Conservation (phyloP, 2,113 vertebrate genomes). For the Nipponia nippon region DNA sequence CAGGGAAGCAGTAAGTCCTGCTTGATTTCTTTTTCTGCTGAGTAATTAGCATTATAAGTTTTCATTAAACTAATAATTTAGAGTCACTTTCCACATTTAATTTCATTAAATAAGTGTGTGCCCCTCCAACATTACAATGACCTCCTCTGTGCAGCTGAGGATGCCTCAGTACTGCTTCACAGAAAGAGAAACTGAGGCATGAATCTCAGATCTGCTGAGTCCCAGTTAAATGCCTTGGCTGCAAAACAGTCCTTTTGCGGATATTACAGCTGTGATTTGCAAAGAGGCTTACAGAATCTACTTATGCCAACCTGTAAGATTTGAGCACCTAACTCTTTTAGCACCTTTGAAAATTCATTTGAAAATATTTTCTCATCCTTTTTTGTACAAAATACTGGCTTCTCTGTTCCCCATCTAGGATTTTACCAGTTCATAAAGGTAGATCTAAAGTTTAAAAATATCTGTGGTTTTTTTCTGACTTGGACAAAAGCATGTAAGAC, state of each 20-base stretch:
- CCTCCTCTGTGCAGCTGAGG: not conserved
- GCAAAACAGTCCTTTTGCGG: not conserved
- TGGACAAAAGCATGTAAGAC: not conserved
- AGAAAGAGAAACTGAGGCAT: not conserved
- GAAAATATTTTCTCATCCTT: not conserved
- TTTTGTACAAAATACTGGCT: not conserved
- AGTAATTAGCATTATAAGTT: not conserved
- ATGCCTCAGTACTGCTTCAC: not conserved
- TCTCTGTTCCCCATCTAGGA: not conserved
- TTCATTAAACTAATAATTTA: not conserved
- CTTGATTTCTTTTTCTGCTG: not conserved
- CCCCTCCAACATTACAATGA: rapidly evolving
- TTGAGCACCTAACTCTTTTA: not conserved
- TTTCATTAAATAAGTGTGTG: not conserved
- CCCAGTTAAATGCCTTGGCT: not conserved
- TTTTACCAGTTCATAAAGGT: not conserved
- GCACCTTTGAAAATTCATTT: not conserved
- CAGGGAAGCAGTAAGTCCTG: not conserved
- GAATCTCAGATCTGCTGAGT: not conserved
- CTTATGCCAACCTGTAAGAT: not conserved
- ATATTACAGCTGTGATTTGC: not conserved
- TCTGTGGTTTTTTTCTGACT: not conserved
- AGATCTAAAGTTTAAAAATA: not conserved
- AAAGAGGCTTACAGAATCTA: not conserved
- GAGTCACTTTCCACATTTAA: too few relatives aligned